Percentiles rank a stretch among this genome's conserved stretches.
Conservation (phyloP, 2,888 invertebrate genomes). For the Ormia ochracea region DNA sequence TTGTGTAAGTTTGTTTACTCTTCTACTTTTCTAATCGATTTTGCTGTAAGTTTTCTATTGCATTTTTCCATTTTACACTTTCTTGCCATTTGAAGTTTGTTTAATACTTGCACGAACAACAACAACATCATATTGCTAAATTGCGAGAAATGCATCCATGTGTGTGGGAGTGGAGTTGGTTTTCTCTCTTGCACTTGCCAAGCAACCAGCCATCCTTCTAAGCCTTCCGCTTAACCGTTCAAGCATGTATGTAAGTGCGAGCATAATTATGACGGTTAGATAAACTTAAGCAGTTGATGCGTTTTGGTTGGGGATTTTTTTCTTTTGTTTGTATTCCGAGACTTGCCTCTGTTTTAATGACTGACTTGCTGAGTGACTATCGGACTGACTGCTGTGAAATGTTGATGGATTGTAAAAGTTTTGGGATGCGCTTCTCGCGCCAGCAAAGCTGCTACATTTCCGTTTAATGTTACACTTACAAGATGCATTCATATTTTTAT, state of each 20-base stretch:
- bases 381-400: background rate
- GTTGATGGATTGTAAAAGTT: background rate
- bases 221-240: too few relatives aligned
- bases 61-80: background rate
- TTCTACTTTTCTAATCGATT: conserved; percentile 51
- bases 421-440: background rate
- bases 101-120: background rate
- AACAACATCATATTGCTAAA: conserved; percentile 18
- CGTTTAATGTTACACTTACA: conserved; percentile 28
- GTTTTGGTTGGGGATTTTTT: background rate
- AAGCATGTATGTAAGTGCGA: too few relatives aligned
- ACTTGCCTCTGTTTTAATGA: background rate
- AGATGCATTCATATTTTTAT: conserved; percentile 40
- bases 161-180: background rate
- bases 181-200: background rate
- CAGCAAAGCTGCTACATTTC: conserved; percentile 26
- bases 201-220: background rate
- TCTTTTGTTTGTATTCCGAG: too few relatives aligned
- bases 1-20: conserved; percentile 45
- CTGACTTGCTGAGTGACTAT: conserved; percentile 1
- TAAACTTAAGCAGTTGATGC: conserved; percentile 8
- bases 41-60: conserved; percentile 22
- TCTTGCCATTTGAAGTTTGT: conserved; percentile 12
- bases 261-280: conserved; percentile 36
- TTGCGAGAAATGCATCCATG: background rate